A percentile compares a stretch with the other conserved stretches of the same genome.
These are phyloP conservation scores for Cassiopea xamachana DNA, from an alignment of 30 jellyfish, hydroid and myxozoan species.

Conservation along the genomic window DNA sequence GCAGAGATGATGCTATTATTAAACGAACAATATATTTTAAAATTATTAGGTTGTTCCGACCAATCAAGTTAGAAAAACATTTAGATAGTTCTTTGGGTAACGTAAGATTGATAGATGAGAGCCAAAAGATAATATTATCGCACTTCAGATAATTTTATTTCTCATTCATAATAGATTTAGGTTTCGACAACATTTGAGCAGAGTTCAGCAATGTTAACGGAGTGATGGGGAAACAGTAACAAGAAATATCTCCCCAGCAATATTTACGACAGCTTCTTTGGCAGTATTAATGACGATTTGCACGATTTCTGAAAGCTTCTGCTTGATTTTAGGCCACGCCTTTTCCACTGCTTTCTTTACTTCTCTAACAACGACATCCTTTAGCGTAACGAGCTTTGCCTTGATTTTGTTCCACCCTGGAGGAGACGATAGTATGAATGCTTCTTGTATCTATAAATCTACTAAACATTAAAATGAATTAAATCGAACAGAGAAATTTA, in stretches of 20 bases:
- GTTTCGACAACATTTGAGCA: background rate
- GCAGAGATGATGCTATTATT: too few relatives aligned
- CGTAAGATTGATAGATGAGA: too few relatives aligned
- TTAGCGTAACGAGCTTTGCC: constrained; percentile 18
- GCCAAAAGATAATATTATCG: too few relatives aligned
- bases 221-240: constrained; percentile 29
- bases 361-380: background rate
- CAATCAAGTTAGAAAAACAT: too few relatives aligned
- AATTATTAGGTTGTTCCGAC: too few relatives aligned
- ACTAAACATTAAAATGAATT: too few relatives aligned
- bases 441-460: too few relatives aligned
- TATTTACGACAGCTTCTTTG: constrained; percentile 31
- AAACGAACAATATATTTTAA: too few relatives aligned
- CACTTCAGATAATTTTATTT: too few relatives aligned
- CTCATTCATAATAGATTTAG: too few relatives aligned
- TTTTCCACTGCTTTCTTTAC: constrained; percentile 27
- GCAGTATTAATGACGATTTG: constrained; percentile 45
- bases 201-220: background rate
- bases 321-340: constrained; percentile 29
- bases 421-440: background rate
- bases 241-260: constrained; percentile 52
- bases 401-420: constrained; percentile 29
- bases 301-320: constrained; percentile 39
- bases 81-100: too few relatives aligned
- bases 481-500: too few relatives aligned